Evolutionary conservation across 2,113 vertebrate genomes (phyloP).

Genomic region (Gymnogyps californianus): DNA sequence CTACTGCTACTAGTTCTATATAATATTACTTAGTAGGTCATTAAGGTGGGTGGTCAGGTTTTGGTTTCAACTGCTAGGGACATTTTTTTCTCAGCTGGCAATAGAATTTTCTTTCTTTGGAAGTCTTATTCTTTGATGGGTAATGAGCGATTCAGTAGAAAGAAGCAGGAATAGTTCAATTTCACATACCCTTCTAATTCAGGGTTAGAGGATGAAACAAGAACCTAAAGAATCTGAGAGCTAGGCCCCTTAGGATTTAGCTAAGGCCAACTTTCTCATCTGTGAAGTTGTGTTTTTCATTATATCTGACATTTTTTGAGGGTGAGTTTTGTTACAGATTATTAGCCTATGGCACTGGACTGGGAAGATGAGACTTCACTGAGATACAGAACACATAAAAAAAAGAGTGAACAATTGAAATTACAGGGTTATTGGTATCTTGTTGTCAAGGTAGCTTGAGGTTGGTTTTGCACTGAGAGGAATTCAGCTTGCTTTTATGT

Average conservation of each 20-base stretch:
- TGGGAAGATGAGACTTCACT: conserved; percentile 61
- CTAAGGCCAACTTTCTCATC: conserved; percentile 35
- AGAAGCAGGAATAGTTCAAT: conserved; percentile 1
- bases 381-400: conserved; percentile 59
- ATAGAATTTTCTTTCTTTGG: not conserved
- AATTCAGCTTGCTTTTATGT: conserved; percentile 69
- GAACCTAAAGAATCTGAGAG: conserved; percentile 15
- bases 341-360: conserved; percentile 72
- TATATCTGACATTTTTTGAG: conserved; percentile 71
- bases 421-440: conserved; percentile 69
- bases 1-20: not conserved
- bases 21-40: not conserved
- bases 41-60: not conserved
- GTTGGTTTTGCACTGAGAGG: conserved; percentile 64
- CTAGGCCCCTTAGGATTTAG: conserved; percentile 57
- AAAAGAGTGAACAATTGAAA: conserved; percentile 64
- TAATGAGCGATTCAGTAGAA: conserved; percentile 26
- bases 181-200: conserved; percentile 48
- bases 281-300: conserved; percentile 54
- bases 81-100: not conserved
- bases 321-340: conserved; percentile 65
- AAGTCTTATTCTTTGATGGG: not conserved
- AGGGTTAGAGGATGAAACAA: conserved; percentile 46
- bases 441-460: conserved; percentile 69
- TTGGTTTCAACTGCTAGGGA: not conserved